A percentile compares a stretch with the other conserved stretches of the same genome.
Evolutionary conservation across 2,888 invertebrate species (phyloP).

Genomic region (Pachymerium ferrugineum): DNA sequence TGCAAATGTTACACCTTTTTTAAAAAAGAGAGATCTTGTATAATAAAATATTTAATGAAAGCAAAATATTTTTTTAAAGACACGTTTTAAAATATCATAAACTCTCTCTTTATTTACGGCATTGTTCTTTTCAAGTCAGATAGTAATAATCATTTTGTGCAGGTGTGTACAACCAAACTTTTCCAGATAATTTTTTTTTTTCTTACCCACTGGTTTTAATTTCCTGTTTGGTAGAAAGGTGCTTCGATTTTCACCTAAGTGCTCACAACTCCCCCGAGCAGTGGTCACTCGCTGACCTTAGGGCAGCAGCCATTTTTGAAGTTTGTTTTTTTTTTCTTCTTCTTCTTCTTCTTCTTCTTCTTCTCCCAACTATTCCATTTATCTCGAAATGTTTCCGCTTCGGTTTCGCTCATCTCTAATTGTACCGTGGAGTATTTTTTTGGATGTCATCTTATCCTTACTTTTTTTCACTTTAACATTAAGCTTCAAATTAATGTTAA

Average conservation of each 20-base stretch:
- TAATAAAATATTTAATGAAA: too few species aligned
- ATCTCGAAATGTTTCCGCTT: conserved; percentile 7
- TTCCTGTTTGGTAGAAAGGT: conserved; percentile 17
- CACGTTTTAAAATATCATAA: neutral
- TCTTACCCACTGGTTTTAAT: conserved; percentile 19
- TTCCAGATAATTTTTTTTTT: neutral
- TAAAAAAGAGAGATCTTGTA: too few species aligned
- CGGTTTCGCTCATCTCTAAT: neutral
- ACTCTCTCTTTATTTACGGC: neutral
- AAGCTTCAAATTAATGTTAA: conserved; percentile 7
- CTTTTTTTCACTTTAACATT: neutral
- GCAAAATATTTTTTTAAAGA: too few species aligned
- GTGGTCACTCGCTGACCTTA: conserved; percentile 8
- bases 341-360: neutral
- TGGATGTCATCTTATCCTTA: too few species aligned
- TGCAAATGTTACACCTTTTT: too few species aligned
- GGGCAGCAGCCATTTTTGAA: neutral
- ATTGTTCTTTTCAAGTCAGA: neutral
- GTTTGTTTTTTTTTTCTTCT: neutral
- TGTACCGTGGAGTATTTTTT: neutral
- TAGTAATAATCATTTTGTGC: neutral
- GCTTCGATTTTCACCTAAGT: conserved; percentile 24
- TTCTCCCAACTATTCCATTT: too few species aligned
- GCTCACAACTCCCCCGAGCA: conserved; percentile 6
- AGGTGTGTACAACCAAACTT: conserved; percentile 20